phyloP scores from a whole-genome alignment of 2,888 invertebrate genomes.

The Drosophila atroscutellata region DNA sequence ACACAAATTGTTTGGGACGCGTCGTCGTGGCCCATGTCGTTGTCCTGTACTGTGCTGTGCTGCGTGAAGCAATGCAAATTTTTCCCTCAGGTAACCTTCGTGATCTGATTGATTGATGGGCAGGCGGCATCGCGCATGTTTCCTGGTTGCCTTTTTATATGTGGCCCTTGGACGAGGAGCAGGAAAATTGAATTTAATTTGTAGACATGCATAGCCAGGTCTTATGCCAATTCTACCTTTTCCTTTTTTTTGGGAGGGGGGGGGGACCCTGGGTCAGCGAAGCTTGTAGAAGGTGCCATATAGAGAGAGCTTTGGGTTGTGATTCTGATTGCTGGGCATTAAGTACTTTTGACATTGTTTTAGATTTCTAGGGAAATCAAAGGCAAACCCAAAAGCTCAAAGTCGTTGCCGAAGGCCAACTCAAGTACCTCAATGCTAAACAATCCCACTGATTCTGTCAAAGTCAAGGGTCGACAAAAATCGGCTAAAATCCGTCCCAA shows the following conservation, averaged over 20 bases:
- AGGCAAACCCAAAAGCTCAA: constrained; percentile 30
- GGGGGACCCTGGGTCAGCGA: constrained; percentile 21
- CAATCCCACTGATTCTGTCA: neutral
- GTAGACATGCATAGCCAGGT: constrained; percentile 65
- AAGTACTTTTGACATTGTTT: constrained; percentile 74
- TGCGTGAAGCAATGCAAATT: constrained; percentile 78
- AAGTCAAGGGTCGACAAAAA: constrained; percentile 30
- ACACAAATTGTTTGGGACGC: constrained; percentile 74
- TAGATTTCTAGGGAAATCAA: constrained; percentile 75
- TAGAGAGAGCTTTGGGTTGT: constrained; percentile 16
- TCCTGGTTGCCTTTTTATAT: constrained; percentile 30
- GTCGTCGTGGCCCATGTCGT: constrained; percentile 12
- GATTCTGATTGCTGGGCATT: constrained; percentile 68
- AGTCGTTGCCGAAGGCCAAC: constrained; percentile 28
- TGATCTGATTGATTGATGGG: constrained; percentile 79
- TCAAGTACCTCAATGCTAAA: constrained; percentile 17
- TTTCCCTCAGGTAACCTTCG: constrained; percentile 78
- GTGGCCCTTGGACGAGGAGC: constrained; percentile 16
- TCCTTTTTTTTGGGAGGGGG: constrained; percentile 4
- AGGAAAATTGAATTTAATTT: constrained; percentile 78
- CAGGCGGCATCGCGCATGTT: constrained; percentile 48
- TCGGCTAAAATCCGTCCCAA: constrained; percentile 25
- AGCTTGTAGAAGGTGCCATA: constrained; percentile 33
- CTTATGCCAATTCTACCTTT: constrained; percentile 68
- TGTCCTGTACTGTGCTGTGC: constrained; percentile 31